Evolutionary conservation across 2,888 invertebrate species (phyloP), one percentile per base, ranked within the genome.

Genomic region (Anaspis maculata): DNA sequence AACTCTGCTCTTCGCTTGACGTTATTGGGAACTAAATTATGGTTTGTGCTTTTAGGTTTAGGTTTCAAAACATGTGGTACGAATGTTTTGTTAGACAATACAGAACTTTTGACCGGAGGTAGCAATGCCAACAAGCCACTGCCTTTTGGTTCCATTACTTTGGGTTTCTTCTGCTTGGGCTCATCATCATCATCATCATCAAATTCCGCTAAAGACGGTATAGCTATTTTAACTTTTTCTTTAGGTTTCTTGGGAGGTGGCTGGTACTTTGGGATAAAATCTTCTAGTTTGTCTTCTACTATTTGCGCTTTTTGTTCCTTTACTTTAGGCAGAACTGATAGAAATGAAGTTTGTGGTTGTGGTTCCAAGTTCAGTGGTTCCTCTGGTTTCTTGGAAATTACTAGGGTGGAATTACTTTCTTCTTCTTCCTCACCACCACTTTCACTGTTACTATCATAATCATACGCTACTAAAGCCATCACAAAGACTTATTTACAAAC

Each of bases 381-480:
- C n/a, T 34, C 7, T 22, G 6, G 10, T 1, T 24, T 30, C 12
- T 30, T 27, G 14, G 31, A 31, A 16, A 32, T 28, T 27, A 37
- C 26, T 15, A 16, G 26, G 25, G 34, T 25, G 11, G 33, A 37
- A 34, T 30, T 19, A 25, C 25, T 21, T 15, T 14, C 9, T 32
- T 36, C 15, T 22, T 48, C 46, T 21, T 47, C 44, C 14, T 46
- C 46, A 30, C 47, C 48, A 12, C 49, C 50, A 29, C 43, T 39
- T 26, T 51, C 55, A 38, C 48, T 52, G 19, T 33, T 44, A 37
- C 55, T 56, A 24, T 37, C 49, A 34, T 51, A 56, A 37, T 56
- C 56, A 38, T 58, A 58, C 9, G 56, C 37, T 5, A 58, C 58
- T 27, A 58, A 44, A 12, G 57, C 54, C 57, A 57, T 57, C 22